A percentile compares a stretch with the other conserved stretches of the same genome.
phyloP scores from a whole-genome alignment of 2,888 invertebrate genomes.

The Hetaerina titia region DNA sequence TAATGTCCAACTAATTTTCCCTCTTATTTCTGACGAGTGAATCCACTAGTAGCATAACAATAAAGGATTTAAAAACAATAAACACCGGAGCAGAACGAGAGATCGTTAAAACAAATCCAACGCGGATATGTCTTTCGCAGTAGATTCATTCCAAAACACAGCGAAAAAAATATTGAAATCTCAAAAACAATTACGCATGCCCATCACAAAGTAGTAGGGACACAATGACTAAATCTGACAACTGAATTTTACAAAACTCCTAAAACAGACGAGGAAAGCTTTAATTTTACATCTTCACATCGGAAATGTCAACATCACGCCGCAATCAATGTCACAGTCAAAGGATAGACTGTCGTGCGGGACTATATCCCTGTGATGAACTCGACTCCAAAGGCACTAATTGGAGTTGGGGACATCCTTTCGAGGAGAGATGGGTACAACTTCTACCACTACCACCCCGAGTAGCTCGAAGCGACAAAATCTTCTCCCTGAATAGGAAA shows the following conservation, averaged over 20 bases:
- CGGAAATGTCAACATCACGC: background rate
- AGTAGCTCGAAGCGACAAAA: slow-evolving; percentile 32
- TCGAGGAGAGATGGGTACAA: background rate
- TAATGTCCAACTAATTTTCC: too few species aligned
- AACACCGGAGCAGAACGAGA: too few species aligned
- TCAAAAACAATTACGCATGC: too few species aligned
- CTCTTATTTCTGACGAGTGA: too few species aligned
- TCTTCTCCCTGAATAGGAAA: slow-evolving; percentile 33
- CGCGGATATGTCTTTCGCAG: too few species aligned
- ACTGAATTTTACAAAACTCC: background rate
- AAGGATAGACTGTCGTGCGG: background rate
- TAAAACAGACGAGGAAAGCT: background rate
- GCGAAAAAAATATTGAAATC: too few species aligned
- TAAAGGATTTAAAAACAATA: too few species aligned
- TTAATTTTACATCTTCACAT: background rate
- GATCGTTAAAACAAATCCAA: too few species aligned
- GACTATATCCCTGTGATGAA: background rate
- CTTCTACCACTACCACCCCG: background rate
- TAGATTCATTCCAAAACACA: too few species aligned
- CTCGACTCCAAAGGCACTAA: slow-evolving; percentile 21
- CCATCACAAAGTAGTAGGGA: too few species aligned
- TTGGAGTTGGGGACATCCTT: background rate
- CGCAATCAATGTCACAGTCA: background rate
- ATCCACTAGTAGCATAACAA: too few species aligned
- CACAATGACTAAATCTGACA: background rate